These are phyloP conservation scores for Sebastes fasciatus DNA, from an alignment of 2,113 vertebrate species.

Conservation along the genomic window DNA sequence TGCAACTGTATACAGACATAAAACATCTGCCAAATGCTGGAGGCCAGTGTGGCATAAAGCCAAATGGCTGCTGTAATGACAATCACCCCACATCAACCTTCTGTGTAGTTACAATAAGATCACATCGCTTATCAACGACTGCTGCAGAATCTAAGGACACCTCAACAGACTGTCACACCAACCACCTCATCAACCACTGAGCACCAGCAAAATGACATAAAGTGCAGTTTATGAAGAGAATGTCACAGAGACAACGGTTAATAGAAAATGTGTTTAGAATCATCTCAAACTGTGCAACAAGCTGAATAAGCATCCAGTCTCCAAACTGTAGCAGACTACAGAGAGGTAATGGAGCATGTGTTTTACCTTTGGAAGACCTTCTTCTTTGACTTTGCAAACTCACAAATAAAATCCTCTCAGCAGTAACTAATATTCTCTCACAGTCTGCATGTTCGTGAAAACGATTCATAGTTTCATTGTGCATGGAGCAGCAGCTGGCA, in stretches of 20 bases:
- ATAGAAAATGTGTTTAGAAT: neutral
- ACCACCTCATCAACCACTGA: neutral
- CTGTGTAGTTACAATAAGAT: neutral
- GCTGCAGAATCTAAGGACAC: neutral
- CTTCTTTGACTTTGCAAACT: neutral
- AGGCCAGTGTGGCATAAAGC: neutral
- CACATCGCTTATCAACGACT: neutral
- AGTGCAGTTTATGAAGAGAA: neutral
- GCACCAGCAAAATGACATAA: neutral
- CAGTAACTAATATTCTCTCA: neutral
- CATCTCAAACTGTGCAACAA: neutral
- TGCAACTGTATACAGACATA: neutral
- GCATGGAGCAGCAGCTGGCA: too few relatives aligned
- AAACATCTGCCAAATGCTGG: neutral
- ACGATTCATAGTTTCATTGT: neutral
- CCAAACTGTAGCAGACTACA: neutral
- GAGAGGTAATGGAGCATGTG: too few relatives aligned
- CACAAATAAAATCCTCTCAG: neutral
- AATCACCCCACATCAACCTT: neutral
- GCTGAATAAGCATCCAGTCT: neutral
- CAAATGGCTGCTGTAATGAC: neutral
- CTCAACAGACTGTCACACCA: neutral
- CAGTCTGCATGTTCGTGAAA: neutral
- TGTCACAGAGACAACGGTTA: neutral
- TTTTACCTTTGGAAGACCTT: slow-evolving; percentile 13